Conservation (phyloP, 2,113 vertebrate species). For the Antechinus stuartii region DNA sequence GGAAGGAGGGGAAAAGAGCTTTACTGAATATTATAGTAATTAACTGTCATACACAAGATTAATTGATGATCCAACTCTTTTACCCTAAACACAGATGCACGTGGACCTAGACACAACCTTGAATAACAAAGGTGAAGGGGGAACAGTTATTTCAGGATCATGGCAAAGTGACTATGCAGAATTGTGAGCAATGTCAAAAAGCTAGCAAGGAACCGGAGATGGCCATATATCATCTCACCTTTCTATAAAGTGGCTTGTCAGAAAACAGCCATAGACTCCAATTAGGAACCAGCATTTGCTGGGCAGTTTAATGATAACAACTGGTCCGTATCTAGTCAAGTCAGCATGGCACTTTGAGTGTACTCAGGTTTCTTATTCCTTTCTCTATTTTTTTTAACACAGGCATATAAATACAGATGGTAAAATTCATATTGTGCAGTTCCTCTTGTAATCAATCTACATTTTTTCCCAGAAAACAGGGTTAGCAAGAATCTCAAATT, state of each 20-base stretch:
- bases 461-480: background rate
- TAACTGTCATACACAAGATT: constrained; percentile 72
- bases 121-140: constrained; percentile 70
- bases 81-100: constrained; percentile 73
- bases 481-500: background rate
- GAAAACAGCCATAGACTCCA: constrained; percentile 47
- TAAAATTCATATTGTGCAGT: background rate
- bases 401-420: background rate
- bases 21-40: constrained; percentile 57
- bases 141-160: constrained; percentile 71
- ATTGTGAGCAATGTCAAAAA: constrained; percentile 27
- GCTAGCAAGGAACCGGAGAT: background rate
- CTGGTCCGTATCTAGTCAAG: background rate
- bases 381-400: background rate
- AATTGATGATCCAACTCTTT: constrained; percentile 72
- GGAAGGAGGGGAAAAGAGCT: constrained; percentile 50
- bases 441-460: background rate
- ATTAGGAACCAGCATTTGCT: constrained; percentile 18
- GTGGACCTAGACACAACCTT: constrained; percentile 67
- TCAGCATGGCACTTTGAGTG: background rate
- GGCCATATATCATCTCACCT: constrained; percentile 52
- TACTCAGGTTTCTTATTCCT: rapidly evolving
- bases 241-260: constrained; percentile 62
- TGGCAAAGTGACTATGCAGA: constrained; percentile 67
- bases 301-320: constrained; percentile 21